A percentile compares a stretch with the other conserved stretches of the same genome.
Conservation (phyloP, 2,888 invertebrate genomes). For the Thymelicus sylvestris region DNA sequence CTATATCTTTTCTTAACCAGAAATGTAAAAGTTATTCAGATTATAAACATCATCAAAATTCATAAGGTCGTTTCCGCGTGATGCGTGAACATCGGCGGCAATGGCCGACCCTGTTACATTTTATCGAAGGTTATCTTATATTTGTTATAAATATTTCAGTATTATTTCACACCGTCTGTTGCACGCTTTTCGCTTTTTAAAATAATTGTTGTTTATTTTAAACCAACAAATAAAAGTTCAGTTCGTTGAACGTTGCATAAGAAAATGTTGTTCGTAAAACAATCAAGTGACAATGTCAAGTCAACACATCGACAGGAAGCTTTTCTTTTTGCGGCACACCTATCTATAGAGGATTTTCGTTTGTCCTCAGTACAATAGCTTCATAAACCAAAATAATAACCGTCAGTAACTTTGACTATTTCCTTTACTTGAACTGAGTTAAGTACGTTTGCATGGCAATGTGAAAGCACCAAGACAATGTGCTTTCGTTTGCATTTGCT, state of each 20-base stretch:
- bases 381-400: constrained; percentile 54
- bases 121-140: background rate
- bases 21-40: no score
- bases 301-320: constrained; percentile 10
- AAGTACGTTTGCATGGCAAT: constrained; percentile 56
- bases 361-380: constrained; percentile 45
- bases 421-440: constrained; percentile 56
- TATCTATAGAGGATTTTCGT: constrained; percentile 19
- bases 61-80: no score
- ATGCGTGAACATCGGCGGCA: no score
- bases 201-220: no score
- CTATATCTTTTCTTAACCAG: no score
- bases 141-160: background rate
- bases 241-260: no score
- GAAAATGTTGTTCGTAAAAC: no score
- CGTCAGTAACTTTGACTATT: constrained; percentile 52
- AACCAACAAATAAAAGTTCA: no score
- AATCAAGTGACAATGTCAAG: background rate
- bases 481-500: constrained; percentile 64
- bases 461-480: constrained; percentile 68
- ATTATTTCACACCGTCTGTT: background rate
- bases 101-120: no score
- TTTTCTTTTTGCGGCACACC: constrained; percentile 11
- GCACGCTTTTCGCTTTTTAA: no score
- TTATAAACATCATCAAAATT: no score